Base-by-base conservation (phyloP, 2,797 vertebrate genomes). In the Argentina silus region DNA sequence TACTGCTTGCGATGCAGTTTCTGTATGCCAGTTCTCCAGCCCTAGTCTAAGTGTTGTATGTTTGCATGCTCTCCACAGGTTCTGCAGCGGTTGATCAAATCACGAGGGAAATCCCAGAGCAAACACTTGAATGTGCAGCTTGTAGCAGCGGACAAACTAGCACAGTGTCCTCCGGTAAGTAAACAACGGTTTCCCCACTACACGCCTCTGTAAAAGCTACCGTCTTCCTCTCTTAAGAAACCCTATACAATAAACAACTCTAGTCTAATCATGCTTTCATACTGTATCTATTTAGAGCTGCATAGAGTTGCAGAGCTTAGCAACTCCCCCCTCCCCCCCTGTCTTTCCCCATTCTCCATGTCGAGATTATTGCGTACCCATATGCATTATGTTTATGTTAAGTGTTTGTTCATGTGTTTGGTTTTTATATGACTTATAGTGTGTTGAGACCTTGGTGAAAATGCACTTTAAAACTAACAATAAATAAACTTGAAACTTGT, bases 121-220 rank as follows among this genome's bases (percentile, higher is more conserved):
- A 99, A 99, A 92, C 97, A 99, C 91, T 92, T 99, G 90, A 99
- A 99, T 5, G 98, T 99, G 76, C 98, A 99, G 89, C 92, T 99
- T 81, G 98, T 99, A 83, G 97, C 98, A 70, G 97, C 98, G 5
- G 98, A 99, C 84, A 99, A 99, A 91, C 94, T 99, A 15, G 93
- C 96, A 57, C 98, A 99, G 68, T 99, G 98, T 81, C 97, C 98
- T 6, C 96, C 97, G 42, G 98, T 99, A 92, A 95, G 96, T 96
- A 84, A 71, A 67, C 19, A 64, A 50, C 27, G 27, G 27, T 53
- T 43, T 42, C 15, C 43, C 44, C 48, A 9, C 23, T 11, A n/a
- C 21, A 42, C 60, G 47, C 5, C 63, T 19, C 9, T 19, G 17
- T 17, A 55, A 50, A 21, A 9, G n/a, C 57, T 62, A n/a, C 59